A percentile compares a stretch with the other conserved stretches of the same genome.
phyloP scores from a whole-genome alignment of 2,797 vertebrate species.

The Morus bassanus region DNA sequence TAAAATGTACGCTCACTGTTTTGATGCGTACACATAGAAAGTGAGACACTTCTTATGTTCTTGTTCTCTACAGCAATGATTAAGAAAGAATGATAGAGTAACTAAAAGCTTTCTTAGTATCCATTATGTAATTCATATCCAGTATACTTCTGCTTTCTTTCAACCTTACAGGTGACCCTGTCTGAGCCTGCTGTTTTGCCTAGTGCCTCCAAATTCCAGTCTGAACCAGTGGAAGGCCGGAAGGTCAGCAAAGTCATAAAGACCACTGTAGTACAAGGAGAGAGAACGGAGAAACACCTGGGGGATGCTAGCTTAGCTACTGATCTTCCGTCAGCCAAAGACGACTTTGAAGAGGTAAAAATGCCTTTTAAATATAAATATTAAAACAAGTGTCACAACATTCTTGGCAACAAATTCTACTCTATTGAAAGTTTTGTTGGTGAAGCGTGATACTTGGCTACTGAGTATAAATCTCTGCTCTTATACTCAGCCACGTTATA shows the following conservation, averaged over 20 bases:
- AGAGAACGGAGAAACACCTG: constrained; percentile 87
- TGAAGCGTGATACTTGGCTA: not conserved
- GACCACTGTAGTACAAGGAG: constrained; percentile 88
- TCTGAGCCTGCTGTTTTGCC: constrained; percentile 78
- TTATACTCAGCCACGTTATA: fast-evolving
- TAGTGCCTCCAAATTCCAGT: constrained; percentile 84
- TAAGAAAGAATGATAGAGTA: not conserved
- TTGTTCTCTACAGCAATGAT: not conserved
- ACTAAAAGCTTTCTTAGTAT: not conserved
- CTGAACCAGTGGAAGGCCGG: constrained; percentile 88
- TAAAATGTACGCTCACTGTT: not conserved
- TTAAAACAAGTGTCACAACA: not conserved
- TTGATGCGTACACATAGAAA: not conserved
- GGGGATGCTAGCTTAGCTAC: constrained; percentile 86
- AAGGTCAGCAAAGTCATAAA: constrained; percentile 97
- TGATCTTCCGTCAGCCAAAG: constrained; percentile 92
- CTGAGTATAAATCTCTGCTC: not conserved
- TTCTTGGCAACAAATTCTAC: not conserved
- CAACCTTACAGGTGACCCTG: constrained; percentile 81
- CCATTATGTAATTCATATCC: not conserved
- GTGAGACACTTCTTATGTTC: not conserved
- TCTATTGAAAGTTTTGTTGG: not conserved
- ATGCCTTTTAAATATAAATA: not conserved
- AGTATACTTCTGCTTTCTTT: not conserved
- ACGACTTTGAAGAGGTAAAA: constrained; percentile 94